phyloP scores from a whole-genome alignment of 2,113 vertebrate genomes.

The Albula goreensis region DNA sequence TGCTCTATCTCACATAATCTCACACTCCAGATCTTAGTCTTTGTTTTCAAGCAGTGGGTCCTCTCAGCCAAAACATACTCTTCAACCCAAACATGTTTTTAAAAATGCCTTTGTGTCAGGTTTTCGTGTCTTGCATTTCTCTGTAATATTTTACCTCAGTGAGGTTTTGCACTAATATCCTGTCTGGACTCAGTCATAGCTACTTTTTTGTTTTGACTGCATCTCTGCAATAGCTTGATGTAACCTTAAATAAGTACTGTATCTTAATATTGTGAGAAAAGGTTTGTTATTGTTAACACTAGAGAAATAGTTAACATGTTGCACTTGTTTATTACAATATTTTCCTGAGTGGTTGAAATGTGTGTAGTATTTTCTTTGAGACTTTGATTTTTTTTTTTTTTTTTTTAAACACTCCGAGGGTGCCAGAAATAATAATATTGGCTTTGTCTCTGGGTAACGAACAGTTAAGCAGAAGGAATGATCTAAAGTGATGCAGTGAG shows the following conservation, averaged over 20 bases:
- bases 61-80: slow-evolving; percentile 1
- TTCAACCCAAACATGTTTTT: background rate
- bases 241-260: slow-evolving; percentile 1
- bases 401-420: background rate
- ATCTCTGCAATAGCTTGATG: slow-evolving; percentile 85
- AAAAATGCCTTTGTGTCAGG: background rate
- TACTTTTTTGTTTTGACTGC: slow-evolving; percentile 26
- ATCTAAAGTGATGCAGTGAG: background rate
- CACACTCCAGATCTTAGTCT: background rate
- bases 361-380: background rate
- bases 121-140: background rate
- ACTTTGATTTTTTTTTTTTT: background rate
- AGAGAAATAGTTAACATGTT: slow-evolving; percentile 7
- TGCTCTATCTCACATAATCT: background rate
- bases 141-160: slow-evolving; percentile 1
- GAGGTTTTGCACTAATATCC: slow-evolving; percentile 7
- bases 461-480: background rate
- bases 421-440: background rate
- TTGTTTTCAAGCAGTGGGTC: background rate
- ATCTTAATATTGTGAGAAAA: background rate
- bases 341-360: background rate
- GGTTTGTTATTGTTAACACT: slow-evolving; percentile 8
- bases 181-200: background rate
- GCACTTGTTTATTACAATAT: background rate
- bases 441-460: background rate